Evolutionary conservation across 1,140 invertebrate genomes (phyloP), one percentile per base, ranked within the genome.

Genomic region (Brachionus sp.): DNA sequence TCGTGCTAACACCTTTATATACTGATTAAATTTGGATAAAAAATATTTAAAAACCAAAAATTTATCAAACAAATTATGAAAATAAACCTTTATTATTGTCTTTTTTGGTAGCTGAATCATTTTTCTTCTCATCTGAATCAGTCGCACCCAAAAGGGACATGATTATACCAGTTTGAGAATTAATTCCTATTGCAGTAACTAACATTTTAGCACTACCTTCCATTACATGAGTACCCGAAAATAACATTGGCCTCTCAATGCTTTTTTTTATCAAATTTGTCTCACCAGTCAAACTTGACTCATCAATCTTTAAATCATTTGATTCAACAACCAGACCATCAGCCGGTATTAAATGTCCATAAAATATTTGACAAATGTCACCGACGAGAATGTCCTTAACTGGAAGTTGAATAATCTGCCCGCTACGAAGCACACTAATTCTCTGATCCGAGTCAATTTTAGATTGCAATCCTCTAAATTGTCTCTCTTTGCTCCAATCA

Each of bases 151-250:
- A 91, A 2, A 99, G 91, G 6, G 96, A 97, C 90, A 99, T 98
- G 87, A 99, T 99, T 87, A 99, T 99, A 88, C 98, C 98, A 77
- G 97, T 97, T 88, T 99, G 98, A 2, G 97, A 99, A 90, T 98
- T 98, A 66, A 98, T 93, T 86, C 98, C 98, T 35, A 99, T 97
- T 50, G 97, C 98, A 44, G 95, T 94, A 64, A 99, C 96, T 86
- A 99, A 89, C 94, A 99, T 98, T 91, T 98, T 98, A 39, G 97
- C 98, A 86, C 96, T 98, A 73, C 98, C 98, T 90, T 99, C 98
- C 98, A 99, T 99, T 64, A 99, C 96, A 90, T 99, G 97, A 75
- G 97, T 99, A 86, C 97, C 97, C 93, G 85, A 98, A 92, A 86
- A 99, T 92, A 93, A 98, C 96, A 92, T 98, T 96, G 73, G 91